Base-by-base conservation (phyloP, 92 coral and sea anemone genomes). In the Palythoa grandis region DNA sequence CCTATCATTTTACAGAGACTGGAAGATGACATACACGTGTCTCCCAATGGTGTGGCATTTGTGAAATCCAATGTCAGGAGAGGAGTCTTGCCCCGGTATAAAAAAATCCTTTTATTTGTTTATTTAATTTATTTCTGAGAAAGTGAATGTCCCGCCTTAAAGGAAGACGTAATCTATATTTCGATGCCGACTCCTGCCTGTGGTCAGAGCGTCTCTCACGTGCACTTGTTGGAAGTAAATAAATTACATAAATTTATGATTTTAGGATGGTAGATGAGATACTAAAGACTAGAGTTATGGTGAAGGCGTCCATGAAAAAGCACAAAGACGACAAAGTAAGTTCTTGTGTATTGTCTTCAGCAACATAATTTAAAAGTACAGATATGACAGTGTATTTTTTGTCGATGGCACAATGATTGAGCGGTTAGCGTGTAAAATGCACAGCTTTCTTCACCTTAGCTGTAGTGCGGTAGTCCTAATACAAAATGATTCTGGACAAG, bases 281-380 rank as follows among this genome's bases (percentile, higher is more conserved):
- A 60, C 88, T 97, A 69, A 86, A 95, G 82, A 97, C 99, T 16
- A 93, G 99, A 29, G 90, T 97, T 61, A 97, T 97, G 99, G 99
- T 97, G 40, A 97, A 97, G 85, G 90, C 89, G 9, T 91, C 99
- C 23, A 97, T 97, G 98, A 97, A 97, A 86, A 91, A 82, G 58
- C 86, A 93, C 90, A 97, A 97, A 86, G 82, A 67, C 20, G 95
- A 95, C 70, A 97, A 97, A 89, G 99, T 94, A 60, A 56, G 43
- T 37, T 0, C 70, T 12, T 1, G 43, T 11, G 17, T 4, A 58
- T 19, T 5, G 65, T 19, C 63, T 19, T 19, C 38, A 14, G 14
- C 13, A 7, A 40, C 47, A 43, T 43, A 5, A 43, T 43, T 38
- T 70, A 7, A n/a, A n/a, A n/a, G n/a, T n/a, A n/a, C n/a, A n/a